A percentile compares a stretch with the other conserved stretches of the same genome.
phyloP scores from a whole-genome alignment of 2,888 invertebrate genomes.

The Eucriotettix oculatus region DNA sequence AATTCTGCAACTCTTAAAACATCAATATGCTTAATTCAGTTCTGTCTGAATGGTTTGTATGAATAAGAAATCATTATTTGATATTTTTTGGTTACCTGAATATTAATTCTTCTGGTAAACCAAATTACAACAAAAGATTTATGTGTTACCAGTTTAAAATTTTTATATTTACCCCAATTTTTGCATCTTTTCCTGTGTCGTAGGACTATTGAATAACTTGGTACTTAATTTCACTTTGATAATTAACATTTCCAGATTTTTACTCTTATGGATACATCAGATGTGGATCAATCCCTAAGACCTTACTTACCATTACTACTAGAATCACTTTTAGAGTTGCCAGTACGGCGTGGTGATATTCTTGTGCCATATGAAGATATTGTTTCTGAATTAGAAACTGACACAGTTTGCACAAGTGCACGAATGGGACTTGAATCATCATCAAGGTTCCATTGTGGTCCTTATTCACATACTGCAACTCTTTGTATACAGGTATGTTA shows the following conservation, averaged over 20 bases:
- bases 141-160: too few species aligned
- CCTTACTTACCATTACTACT: conserved; percentile 59
- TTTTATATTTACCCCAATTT: too few species aligned
- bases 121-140: too few species aligned
- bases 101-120: too few species aligned
- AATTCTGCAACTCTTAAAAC: too few species aligned
- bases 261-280: conserved; percentile 50
- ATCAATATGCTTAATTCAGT: too few species aligned
- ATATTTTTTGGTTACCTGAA: too few species aligned
- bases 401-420: conserved; percentile 46
- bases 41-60: too few species aligned
- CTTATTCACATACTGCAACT: conserved; percentile 48
- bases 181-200: too few species aligned
- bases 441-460: conserved; percentile 48
- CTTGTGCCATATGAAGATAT: conserved; percentile 52
- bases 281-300: conserved; percentile 38
- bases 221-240: neutral
- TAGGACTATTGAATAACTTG: too few species aligned
- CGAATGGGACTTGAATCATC: conserved; percentile 44
- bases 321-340: conserved; percentile 60
- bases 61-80: too few species aligned
- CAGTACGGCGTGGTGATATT: conserved; percentile 39
- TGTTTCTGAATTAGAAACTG: conserved; percentile 59
- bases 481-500: conserved; percentile 33
- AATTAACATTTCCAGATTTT: conserved; percentile 39